Percentiles rank a stretch among this genome's conserved stretches.
Conservation (phyloP, 2,797 vertebrate genomes). For the Amblyraja radiata region DNA sequence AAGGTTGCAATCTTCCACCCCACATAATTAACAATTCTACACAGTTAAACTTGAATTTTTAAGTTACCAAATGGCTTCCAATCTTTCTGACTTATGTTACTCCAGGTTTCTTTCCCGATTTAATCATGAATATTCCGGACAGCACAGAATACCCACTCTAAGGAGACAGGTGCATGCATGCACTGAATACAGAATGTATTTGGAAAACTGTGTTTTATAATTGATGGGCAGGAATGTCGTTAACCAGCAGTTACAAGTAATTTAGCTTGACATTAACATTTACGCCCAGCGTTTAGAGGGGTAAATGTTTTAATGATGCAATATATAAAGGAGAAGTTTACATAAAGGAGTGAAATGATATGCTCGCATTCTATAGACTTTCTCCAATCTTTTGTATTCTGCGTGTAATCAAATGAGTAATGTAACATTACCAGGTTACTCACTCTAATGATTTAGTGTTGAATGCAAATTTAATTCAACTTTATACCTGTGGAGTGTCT, state of each 20-base stretch:
- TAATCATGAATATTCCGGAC: background rate
- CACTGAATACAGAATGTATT: background rate
- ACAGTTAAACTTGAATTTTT: background rate
- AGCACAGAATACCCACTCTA: background rate
- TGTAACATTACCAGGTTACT: background rate
- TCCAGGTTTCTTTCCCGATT: background rate
- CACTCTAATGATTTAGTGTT: background rate
- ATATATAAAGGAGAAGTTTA: background rate
- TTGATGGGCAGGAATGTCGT: slow-evolving; percentile 12
- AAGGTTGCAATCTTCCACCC: no score
- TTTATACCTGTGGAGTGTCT: no score
- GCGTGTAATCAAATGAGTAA: background rate
- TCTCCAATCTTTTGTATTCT: background rate
- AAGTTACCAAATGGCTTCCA: no score
- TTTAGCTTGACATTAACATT: slow-evolving; percentile 7
- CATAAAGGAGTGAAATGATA: background rate
- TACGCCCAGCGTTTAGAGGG: background rate
- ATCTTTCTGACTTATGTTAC: background rate
- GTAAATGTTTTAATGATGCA: slow-evolving; percentile 10
- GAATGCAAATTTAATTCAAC: background rate
- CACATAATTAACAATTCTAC: background rate
- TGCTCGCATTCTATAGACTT: background rate
- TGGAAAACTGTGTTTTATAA: background rate
- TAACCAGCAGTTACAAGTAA: slow-evolving; percentile 2
- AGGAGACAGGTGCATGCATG: background rate